Evolutionary conservation across 1,140 invertebrate species (phyloP).

Genomic region (Grapholita molesta): DNA sequence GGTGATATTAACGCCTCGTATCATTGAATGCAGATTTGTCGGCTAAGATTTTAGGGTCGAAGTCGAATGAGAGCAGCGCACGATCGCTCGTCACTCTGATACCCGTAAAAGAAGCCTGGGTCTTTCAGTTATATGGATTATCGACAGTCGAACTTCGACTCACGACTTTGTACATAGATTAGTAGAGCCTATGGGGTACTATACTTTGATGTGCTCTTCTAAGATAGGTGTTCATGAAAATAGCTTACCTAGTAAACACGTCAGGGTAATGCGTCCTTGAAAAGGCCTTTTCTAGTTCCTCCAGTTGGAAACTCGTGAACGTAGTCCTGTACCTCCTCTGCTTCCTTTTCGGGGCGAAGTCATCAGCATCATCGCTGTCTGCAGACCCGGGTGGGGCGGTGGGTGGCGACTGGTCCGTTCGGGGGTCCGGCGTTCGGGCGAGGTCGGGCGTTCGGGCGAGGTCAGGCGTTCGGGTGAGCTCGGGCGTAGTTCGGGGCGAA

Average conservation of each 20-base stretch:
- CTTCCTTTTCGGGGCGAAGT: conserved; percentile 93
- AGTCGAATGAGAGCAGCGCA: no score
- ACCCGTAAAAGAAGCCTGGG: no score
- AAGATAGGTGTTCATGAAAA: background rate
- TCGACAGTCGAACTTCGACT: no score
- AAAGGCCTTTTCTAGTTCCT: conserved; percentile 98
- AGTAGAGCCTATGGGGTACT: conserved; percentile 18
- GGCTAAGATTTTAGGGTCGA: no score
- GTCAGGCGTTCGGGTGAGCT: conserved; percentile 63
- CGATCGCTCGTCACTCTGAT: no score
- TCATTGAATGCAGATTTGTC: no score
- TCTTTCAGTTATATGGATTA: no score
- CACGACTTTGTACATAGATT: no score
- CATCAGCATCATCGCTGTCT: conserved; percentile 86
- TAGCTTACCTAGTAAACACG: conserved; percentile 93
- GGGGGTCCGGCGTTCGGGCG: conserved; percentile 58
- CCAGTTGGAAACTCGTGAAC: conserved; percentile 96
- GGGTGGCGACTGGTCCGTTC: conserved; percentile 60
- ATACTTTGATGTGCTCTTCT: no score
- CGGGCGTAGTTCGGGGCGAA: conserved; percentile 77
- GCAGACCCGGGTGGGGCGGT: conserved; percentile 78
- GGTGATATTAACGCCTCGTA: no score
- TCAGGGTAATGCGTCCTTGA: conserved; percentile 98
- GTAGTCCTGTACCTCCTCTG: conserved; percentile 95
- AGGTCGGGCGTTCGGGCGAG: conserved; percentile 73